Percentiles rank a stretch among this genome's conserved stretches.
Conservation (phyloP, 1,140 invertebrate genomes). For the Lutraria rhynchaena region DNA sequence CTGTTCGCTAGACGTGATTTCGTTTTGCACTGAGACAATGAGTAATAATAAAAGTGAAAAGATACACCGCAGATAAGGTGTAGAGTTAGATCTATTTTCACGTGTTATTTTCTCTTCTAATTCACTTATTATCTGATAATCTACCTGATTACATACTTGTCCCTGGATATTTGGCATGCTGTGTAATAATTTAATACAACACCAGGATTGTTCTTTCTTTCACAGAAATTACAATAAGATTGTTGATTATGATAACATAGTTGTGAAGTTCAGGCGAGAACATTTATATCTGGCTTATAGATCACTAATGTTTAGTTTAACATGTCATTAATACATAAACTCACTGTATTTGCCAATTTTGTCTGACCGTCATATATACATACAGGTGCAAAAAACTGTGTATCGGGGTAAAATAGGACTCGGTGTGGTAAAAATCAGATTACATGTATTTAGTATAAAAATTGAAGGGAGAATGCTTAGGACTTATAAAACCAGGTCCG, state of each 20-base stretch:
- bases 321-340: background rate
- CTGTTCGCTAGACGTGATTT: background rate
- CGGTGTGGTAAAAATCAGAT: too few relatives aligned
- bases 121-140: constrained; percentile 42
- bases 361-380: background rate
- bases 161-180: constrained; percentile 35
- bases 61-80: constrained; percentile 1
- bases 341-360: background rate
- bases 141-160: constrained; percentile 36
- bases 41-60: constrained; percentile 2
- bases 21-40: constrained; percentile 33
- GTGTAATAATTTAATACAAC: constrained; percentile 14
- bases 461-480: too few relatives aligned
- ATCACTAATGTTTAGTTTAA: background rate
- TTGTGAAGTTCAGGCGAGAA: background rate
- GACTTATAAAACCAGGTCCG: too few relatives aligned
- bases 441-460: too few relatives aligned
- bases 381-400: background rate
- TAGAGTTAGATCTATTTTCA: constrained; percentile 7
- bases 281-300: background rate
- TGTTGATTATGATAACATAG: constrained; percentile 8
- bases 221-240: constrained; percentile 31
- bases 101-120: constrained; percentile 58
- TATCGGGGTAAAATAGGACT: background rate
- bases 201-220: constrained; percentile 9